phyloP scores from a whole-genome alignment of 2,888 invertebrate genomes.

The Cheilosia vernalis region DNA sequence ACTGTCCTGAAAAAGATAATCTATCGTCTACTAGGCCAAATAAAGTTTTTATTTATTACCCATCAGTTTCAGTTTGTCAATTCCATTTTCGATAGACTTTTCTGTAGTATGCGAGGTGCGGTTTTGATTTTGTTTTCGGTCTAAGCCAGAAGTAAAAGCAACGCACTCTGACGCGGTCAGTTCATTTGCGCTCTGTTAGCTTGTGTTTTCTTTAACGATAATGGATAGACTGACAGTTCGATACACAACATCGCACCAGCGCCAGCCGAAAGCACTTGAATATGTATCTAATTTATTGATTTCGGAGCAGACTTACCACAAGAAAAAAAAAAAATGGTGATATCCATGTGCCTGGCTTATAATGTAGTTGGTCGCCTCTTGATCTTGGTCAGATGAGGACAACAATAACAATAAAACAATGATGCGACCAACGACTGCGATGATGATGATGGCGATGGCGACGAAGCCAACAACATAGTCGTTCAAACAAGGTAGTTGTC shows the following conservation, averaged over 20 bases:
- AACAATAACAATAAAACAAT: slow-evolving; percentile 65
- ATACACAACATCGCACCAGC: slow-evolving; percentile 52
- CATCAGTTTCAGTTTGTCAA: slow-evolving; percentile 38
- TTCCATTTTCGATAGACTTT: slow-evolving; percentile 8
- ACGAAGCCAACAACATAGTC: slow-evolving; percentile 18
- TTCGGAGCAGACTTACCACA: slow-evolving; percentile 30
- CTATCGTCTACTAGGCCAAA: slow-evolving; percentile 40
- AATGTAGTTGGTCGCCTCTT: slow-evolving; percentile 26
- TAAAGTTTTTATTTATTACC: slow-evolving; percentile 57
- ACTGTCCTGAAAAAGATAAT: slow-evolving; percentile 44
- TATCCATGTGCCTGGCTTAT: slow-evolving; percentile 29
- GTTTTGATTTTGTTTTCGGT: slow-evolving; percentile 13
- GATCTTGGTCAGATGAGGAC: slow-evolving; percentile 54
- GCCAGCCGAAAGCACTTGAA: slow-evolving; percentile 65
- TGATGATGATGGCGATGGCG: slow-evolving; percentile 16
- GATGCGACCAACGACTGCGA: slow-evolving; percentile 30
- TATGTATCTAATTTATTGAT: slow-evolving; percentile 63
- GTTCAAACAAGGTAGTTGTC: slow-evolving; percentile 41
- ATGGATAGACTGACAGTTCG: slow-evolving; percentile 66
- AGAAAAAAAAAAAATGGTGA: slow-evolving; percentile 16
- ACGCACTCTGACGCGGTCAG: slow-evolving; percentile 36
- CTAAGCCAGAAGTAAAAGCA: slow-evolving; percentile 38
- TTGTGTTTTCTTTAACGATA: slow-evolving; percentile 69
- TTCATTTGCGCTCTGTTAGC: slow-evolving; percentile 20
- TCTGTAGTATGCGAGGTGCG: not conserved